Evolutionary conservation across 2,888 invertebrate genomes (phyloP).

Genomic region (Vanessa cardui): DNA sequence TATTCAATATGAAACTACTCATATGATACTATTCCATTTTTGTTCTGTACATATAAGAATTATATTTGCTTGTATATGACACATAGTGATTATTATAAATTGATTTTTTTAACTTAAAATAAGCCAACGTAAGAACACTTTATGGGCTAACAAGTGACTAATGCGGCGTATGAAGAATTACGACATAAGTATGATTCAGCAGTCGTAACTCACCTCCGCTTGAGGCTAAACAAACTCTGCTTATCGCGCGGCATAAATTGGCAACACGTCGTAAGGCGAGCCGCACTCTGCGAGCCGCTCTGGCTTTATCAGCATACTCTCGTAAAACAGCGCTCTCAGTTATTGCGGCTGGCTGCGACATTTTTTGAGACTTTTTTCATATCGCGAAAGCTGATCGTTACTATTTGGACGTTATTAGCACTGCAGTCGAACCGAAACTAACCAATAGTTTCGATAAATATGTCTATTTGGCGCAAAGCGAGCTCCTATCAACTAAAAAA

Average conservation of each 20-base stretch:
- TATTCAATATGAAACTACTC: too few species aligned
- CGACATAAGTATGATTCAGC: conserved; percentile 59
- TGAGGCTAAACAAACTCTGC: conserved; percentile 77
- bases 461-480: conserved; percentile 73
- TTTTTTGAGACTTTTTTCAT: conserved; percentile 76
- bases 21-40: too few species aligned
- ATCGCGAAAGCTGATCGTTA: conserved; percentile 58
- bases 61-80: too few species aligned
- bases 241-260: conserved; percentile 81
- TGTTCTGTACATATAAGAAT: too few species aligned
- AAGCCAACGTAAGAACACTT: conserved; percentile 3
- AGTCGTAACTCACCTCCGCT: conserved; percentile 67
- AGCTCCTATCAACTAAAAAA: conserved; percentile 72
- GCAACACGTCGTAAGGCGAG: conserved; percentile 81
- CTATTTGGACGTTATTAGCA: conserved; percentile 50
- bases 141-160: conserved; percentile 25
- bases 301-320: conserved; percentile 75
- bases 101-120: neutral
- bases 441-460: conserved; percentile 67
- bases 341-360: conserved; percentile 73
- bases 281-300: conserved; percentile 66
- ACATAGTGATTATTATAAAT: neutral
- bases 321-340: conserved; percentile 77
- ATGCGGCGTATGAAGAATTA: conserved; percentile 47
- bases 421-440: conserved; percentile 55